Evolutionary conservation across 2,113 vertebrate genomes (phyloP).

Genomic region (Kryptolebias marmoratus): DNA sequence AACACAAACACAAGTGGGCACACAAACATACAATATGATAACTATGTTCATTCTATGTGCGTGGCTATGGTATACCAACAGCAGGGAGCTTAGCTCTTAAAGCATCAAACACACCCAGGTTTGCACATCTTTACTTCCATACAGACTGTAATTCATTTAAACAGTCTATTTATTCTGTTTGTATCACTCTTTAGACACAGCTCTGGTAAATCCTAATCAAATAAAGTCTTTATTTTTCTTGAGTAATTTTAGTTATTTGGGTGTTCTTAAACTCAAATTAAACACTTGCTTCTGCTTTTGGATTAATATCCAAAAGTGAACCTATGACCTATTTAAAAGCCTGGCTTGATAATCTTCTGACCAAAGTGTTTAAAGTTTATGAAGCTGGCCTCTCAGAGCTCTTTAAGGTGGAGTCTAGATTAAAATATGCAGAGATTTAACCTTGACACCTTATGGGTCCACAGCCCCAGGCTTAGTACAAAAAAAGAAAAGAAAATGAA

Average conservation of each 20-base stretch:
- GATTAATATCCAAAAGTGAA: slow-evolving; percentile 12
- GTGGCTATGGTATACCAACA: slow-evolving; percentile 47
- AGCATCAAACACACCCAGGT: slow-evolving; percentile 13
- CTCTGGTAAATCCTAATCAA: no score
- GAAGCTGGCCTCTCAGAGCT: slow-evolving; percentile 32
- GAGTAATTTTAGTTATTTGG: background rate
- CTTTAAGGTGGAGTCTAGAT: slow-evolving; percentile 28
- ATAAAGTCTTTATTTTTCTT: background rate
- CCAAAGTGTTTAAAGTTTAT: slow-evolving; percentile 19
- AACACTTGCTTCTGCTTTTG: background rate
- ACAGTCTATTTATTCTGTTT: background rate
- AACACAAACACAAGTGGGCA: background rate
- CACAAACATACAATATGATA: background rate
- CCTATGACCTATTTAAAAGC: slow-evolving; percentile 29
- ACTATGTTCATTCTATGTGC: slow-evolving; percentile 17
- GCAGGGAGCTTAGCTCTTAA: slow-evolving; percentile 7
- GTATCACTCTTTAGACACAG: no score
- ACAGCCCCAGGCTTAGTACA: slow-evolving; percentile 38
- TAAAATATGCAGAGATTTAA: slow-evolving; percentile 55
- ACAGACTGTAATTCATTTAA: slow-evolving; percentile 35
- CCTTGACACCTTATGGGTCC: slow-evolving; percentile 55
- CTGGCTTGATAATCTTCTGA: slow-evolving; percentile 25
- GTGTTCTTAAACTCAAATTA: background rate
- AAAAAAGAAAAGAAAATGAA: background rate
- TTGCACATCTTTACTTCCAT: slow-evolving; percentile 18